Percentiles rank a stretch among this genome's conserved stretches.
Conservation (phyloP, 2,797 vertebrate species). For the Hydrolagus colliei region DNA sequence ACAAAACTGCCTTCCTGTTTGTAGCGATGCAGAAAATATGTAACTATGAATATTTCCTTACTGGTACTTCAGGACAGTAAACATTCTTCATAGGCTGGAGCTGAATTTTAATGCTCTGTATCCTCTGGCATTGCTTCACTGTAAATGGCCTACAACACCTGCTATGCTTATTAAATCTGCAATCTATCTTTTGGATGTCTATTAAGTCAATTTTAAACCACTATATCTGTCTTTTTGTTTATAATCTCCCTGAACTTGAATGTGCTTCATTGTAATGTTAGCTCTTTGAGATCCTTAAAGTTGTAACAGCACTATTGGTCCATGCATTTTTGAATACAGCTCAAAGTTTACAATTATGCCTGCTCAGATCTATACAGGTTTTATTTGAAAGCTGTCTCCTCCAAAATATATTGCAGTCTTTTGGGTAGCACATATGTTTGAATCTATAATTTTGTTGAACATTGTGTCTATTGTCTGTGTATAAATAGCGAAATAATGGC, state of each 20-base stretch:
- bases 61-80: constrained; percentile 7
- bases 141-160: constrained; percentile 4
- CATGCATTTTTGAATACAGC: no score
- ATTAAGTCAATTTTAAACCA: constrained; percentile 8
- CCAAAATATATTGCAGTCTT: no score
- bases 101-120: constrained; percentile 12
- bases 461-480: no score
- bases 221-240: background rate
- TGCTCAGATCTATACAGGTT: no score
- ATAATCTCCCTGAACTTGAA: background rate
- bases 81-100: constrained; percentile 21
- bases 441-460: no score
- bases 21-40: constrained; percentile 27
- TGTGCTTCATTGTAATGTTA: background rate
- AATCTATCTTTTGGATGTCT: background rate
- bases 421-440: no score
- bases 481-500: no score
- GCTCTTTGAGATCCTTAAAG: background rate
- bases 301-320: no score
- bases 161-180: constrained; percentile 15
- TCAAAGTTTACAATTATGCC: no score
- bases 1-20: constrained; percentile 17
- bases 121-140: background rate
- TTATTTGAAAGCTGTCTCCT: no score
- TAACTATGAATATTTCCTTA: constrained; percentile 19